A percentile compares a stretch with the other conserved stretches of the same genome.
Evolutionary conservation across 2,888 invertebrate species (phyloP).

Genomic region (Leucoma salicis): DNA sequence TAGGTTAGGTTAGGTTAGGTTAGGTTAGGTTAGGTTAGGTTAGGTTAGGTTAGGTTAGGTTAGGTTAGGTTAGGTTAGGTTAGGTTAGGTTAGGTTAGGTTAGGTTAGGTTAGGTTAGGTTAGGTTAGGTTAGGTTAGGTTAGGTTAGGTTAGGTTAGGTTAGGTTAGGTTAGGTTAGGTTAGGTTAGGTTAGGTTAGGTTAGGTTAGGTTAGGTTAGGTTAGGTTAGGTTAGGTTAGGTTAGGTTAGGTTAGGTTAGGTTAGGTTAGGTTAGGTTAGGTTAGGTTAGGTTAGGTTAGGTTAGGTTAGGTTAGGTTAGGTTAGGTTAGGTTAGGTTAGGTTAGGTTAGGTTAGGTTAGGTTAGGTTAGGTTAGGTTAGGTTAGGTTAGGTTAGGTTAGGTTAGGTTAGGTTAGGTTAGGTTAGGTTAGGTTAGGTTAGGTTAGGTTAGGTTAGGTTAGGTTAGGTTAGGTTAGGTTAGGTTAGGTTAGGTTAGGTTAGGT

Average conservation of each 20-base stretch:
- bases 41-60: slow-evolving; percentile 6
- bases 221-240: slow-evolving; percentile 25
- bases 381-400: slow-evolving; percentile 16
- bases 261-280: slow-evolving; percentile 20
- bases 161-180: slow-evolving; percentile 24
- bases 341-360: slow-evolving; percentile 15
- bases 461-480: slow-evolving; percentile 16
- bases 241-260: slow-evolving; percentile 24
- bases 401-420: slow-evolving; percentile 8
- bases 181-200: slow-evolving; percentile 23
- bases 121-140: slow-evolving; percentile 22
- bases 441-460: slow-evolving; percentile 16
- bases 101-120: slow-evolving; percentile 15
- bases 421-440: slow-evolving; percentile 15
- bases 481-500: slow-evolving; percentile 14
- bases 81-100: slow-evolving; percentile 11
- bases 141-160: slow-evolving; percentile 24
- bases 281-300: slow-evolving; percentile 15
- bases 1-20: slow-evolving; percentile 5
- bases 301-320: slow-evolving; percentile 17
- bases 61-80: slow-evolving; percentile 11
- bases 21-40: slow-evolving; percentile 10
- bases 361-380: slow-evolving; percentile 17
- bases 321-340: slow-evolving; percentile 14
- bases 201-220: slow-evolving; percentile 25